Evolutionary conservation across 2,888 invertebrate genomes (phyloP), one percentile per base, ranked within the genome.

Genomic region (Brachylomia viminalis): DNA sequence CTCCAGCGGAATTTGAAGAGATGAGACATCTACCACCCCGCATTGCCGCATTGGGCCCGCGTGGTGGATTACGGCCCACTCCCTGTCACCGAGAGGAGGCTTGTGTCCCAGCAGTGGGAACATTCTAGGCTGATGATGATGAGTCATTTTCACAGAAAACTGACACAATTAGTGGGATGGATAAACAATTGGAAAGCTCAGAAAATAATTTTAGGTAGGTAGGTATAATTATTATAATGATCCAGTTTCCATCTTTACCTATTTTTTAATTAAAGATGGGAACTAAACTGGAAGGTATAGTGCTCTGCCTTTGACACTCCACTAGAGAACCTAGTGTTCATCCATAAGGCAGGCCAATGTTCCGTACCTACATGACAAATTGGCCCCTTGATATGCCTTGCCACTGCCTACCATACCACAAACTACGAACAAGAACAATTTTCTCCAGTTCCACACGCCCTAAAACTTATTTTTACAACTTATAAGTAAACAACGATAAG

Each of bases 401-500:
- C 38, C 27, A 0, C 30, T 47, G 66, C 66, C 2, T 67, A 38
- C n/a, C 33, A 27, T 27, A 61, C 27, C 13, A 68, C 27, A 61
- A 68, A n/a, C 17, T 33, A 54, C 30, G 10, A 56, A 58, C 38
- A 45, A 33, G 30, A n/a, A 8, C 3, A n/a, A 15, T n/a, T 47
- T 38, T 27, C 11, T n/a, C 20, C 33, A 45, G 8, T 13, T 47
- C 15, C 23, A 23, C 20, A 30, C 13, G 11, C 11, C 33, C 47
- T 47, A n/a, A 42, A 65, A 56, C 2, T 62, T 70, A 52, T 27
- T 52, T 54, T 42, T 23, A 27, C 13, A 59, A 65, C 23, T 42
- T 56, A 17, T 71, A 74, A 62, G 33, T 58, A 65, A 77, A 77
- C 27, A 73, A 64, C 52, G 83, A 65, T 85, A 83, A 54, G 82